Base-by-base conservation (phyloP, 37 sponge, comb jelly and placozoan species). In the Amphimedon queenslandica region DNA sequence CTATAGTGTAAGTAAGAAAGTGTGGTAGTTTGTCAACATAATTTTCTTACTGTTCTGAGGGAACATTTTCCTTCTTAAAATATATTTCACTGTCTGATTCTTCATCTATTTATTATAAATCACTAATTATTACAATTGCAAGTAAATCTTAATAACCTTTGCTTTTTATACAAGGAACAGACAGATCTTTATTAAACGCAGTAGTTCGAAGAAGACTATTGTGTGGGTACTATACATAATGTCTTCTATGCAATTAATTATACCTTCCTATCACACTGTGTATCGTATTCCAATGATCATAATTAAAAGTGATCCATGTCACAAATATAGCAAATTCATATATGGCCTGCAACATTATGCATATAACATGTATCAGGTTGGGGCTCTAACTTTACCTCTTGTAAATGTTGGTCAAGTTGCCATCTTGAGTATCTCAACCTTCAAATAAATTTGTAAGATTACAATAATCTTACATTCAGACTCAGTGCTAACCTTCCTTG, bases 211-310 rank as follows among this genome's bases (percentile, higher is more conserved):
- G 57, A 11, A 83, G 13, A 31, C 84, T 83, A 33, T 29, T 53
- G 1, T 4, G 58, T 10, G n/a, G 3, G 1, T 5, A 23, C 3
- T 5, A 80, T 28, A 37, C 6, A 16, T 2, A 5, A 34, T 8
- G 55, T 25, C 29, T 31, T 25, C 24, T 8, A 38, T n/a, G 41
- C 37, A 37, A 30, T 30, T 51, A 11, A 55, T 68, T 63, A 36
- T 3, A 80, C 82, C 87, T 77, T 42, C 91, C 91, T n/a, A 90
- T 28, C 58, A 85, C 87, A 31, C 57, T 60, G 65, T 85, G 86
- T 25, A 90, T 78, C 4, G 29, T 24, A 1, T 74, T 33, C 86
- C 86, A 90, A 37, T 85, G 31, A 61, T 77, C 42, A 30, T 75
- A 74, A 39, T 77, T 65, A 70, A 85, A 90, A 4, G 82, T 73